Evolutionary conservation across 1,140 invertebrate species (phyloP).

Genomic region (Drosophila bocqueti): DNA sequence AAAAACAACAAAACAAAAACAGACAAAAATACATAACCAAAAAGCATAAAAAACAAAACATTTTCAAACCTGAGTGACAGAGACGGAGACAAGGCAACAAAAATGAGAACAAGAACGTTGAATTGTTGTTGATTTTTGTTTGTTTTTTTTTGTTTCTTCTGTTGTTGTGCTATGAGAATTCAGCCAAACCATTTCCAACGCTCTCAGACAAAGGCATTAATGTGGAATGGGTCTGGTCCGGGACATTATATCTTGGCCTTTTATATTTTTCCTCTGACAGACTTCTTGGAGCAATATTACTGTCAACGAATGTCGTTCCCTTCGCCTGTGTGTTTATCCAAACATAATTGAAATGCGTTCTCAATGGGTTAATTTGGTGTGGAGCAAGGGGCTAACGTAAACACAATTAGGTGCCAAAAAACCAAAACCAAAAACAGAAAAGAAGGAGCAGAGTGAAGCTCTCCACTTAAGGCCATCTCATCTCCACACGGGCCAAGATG

Average conservation of each 20-base stretch:
- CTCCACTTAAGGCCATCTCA: slow-evolving; percentile 22
- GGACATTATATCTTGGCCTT: slow-evolving; percentile 39
- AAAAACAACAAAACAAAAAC: slow-evolving; percentile 40
- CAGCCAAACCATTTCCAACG: slow-evolving; percentile 75
- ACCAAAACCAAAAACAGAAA: background rate
- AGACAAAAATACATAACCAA: slow-evolving; percentile 42
- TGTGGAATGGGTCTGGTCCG: slow-evolving; percentile 57
- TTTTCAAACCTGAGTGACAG: slow-evolving; percentile 64
- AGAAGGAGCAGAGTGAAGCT: slow-evolving; percentile 7
- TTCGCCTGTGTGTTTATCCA: slow-evolving; percentile 64
- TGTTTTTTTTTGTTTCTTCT: slow-evolving; percentile 26
- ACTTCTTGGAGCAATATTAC: slow-evolving; percentile 57
- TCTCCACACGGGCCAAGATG: slow-evolving; percentile 64
- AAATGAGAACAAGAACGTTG: slow-evolving; percentile 80
- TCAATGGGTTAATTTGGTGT: slow-evolving; percentile 80
- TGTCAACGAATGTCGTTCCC: slow-evolving; percentile 61
- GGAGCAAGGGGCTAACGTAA: slow-evolving; percentile 73
- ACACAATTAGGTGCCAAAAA: slow-evolving; percentile 81
- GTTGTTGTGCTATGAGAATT: slow-evolving; percentile 67
- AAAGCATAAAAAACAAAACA: slow-evolving; percentile 53
- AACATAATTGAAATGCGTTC: slow-evolving; percentile 81
- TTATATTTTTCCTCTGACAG: slow-evolving; percentile 33
- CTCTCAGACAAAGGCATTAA: slow-evolving; percentile 73
- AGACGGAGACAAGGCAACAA: slow-evolving; percentile 57
- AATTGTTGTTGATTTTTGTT: slow-evolving; percentile 58